Conservation (phyloP, 2,113 vertebrate genomes). For the Heterocephalus glaber region DNA sequence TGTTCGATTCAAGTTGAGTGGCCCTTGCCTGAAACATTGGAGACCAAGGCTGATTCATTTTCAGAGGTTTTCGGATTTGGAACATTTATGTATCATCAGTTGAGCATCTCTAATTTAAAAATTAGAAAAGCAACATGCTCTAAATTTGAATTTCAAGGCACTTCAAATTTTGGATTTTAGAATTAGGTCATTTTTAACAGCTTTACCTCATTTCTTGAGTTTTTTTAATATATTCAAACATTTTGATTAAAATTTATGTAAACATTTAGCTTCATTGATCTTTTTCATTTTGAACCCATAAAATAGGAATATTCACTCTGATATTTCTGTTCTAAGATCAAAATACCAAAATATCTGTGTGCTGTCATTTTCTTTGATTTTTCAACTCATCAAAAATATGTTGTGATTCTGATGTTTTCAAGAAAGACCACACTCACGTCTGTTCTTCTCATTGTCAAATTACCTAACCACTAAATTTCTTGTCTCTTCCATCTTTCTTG, state of each 20-base stretch:
- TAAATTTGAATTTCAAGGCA: neutral
- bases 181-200: neutral
- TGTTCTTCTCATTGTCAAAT: no score
- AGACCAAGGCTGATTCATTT: neutral
- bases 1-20: neutral
- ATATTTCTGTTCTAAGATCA: neutral
- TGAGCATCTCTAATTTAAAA: neutral
- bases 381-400: neutral
- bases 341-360: neutral
- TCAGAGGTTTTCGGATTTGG: neutral
- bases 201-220: neutral
- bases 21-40: neutral
- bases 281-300: neutral
- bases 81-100: neutral
- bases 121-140: neutral
- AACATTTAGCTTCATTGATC: neutral
- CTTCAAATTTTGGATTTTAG: neutral
- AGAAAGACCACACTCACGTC: neutral
- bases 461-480: neutral
- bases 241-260: constrained; percentile 11
- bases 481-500: neutral
- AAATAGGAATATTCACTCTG: neutral
- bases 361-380: neutral
- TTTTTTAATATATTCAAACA: neutral
- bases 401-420: neutral